Percentiles rank a stretch among this genome's conserved stretches.
These are phyloP conservation scores for Corydoras sp. DNA, from an alignment of 2,113 vertebrate species.

Conservation along the genomic window DNA sequence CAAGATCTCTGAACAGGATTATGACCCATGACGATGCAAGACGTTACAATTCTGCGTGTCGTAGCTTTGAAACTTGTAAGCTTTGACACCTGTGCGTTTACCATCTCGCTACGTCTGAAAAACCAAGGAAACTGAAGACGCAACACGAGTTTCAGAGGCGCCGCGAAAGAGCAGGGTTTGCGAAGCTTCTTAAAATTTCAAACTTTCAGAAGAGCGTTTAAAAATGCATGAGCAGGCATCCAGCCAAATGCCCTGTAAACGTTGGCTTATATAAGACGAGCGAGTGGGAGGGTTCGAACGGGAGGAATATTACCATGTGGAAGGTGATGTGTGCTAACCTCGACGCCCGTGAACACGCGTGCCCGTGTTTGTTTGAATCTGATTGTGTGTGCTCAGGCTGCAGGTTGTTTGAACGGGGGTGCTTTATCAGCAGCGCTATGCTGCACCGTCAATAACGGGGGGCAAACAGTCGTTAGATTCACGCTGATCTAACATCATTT, in stretches of 20 bases:
- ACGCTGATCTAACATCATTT: conserved; percentile 18
- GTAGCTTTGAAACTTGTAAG: too few relatives aligned
- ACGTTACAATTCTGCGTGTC: too few relatives aligned
- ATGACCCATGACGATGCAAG: too few relatives aligned
- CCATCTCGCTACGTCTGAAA: too few relatives aligned
- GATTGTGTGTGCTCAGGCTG: background rate
- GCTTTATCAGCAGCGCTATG: conserved; percentile 27
- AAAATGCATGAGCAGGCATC: conserved; percentile 26
- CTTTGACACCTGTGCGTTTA: too few relatives aligned
- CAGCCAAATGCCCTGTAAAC: conserved; percentile 18
- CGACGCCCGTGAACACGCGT: background rate
- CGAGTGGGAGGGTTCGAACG: conserved; percentile 29
- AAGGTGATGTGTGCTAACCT: conserved; percentile 2
- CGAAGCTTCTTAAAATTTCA: background rate
- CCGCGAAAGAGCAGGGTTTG: too few relatives aligned
- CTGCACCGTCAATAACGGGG: conserved; percentile 12
- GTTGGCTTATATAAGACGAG: conserved; percentile 33
- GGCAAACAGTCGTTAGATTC: conserved; percentile 23
- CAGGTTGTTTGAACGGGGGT: conserved; percentile 16
- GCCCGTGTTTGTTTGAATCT: conserved; percentile 1
- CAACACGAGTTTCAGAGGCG: too few relatives aligned
- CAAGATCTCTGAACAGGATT: too few relatives aligned
- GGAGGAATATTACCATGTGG: conserved; percentile 22
- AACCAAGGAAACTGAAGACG: background rate
- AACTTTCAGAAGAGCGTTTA: conserved; percentile 12